Base-by-base conservation (phyloP, 1,140 invertebrate species). In the Pseudomyrmex sp. region DNA sequence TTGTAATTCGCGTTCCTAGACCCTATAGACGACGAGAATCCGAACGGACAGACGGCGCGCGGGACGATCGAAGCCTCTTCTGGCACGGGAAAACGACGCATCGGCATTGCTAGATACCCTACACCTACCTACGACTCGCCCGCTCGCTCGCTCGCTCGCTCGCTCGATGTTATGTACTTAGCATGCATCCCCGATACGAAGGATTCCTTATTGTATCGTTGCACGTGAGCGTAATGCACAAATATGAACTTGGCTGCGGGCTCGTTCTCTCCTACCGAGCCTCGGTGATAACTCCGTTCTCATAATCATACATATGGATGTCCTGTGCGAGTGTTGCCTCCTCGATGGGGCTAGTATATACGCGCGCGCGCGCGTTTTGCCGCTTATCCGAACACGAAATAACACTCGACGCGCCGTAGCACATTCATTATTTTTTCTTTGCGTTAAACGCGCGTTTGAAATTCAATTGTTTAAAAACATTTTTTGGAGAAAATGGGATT, bases 191-290 rank as follows among this genome's bases (percentile, higher is more conserved):
- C 92, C 90, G 93, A 93, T 93, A 94, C 92, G 88, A 89, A 92
- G 92, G 93, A 94, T 94, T 94, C 93, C 94, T 94, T 94, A 94
- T 94, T 94, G 94, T 94, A 93, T 94, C 92, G 92, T 92, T 94
- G 93, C 93, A 94, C 94, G 94, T 94, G 94, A 94, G 91, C 83
- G 91, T 94, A 94, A 94, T 94, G 92, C 92, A 93, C 90, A 94
- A 94, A 93, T 92, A 90, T 92, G 91, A 92, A 93, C 91, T 92
- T 88, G 88, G 85, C 89, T 91, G 90, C 91, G 90, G 92, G 91
- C 90, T 88, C 88, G 88, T 89, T 35, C 35, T 35, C 35, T 90
- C 89, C 86, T 86, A 89, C 83, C 63, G 82, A 73, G 72, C 72
- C 65, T 70, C 91, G 88, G 90, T 93, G 93, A 93, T 93, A 94